phyloP scores from a whole-genome alignment of 2,888 invertebrate genomes.

The Crematogaster levior region DNA sequence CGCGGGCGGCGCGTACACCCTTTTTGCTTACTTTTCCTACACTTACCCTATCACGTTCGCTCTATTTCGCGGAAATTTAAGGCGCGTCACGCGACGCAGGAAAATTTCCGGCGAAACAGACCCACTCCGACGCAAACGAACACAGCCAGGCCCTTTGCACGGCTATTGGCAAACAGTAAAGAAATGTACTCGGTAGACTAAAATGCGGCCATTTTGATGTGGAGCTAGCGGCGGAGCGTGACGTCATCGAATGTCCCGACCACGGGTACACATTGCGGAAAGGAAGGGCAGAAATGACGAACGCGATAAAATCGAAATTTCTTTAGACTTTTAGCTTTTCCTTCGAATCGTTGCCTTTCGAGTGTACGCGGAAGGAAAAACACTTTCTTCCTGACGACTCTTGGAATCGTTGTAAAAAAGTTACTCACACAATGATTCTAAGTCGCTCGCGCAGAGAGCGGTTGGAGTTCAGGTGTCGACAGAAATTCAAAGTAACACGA shows the following conservation, averaged over 20 bases:
- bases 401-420: no score
- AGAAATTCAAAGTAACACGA: no score
- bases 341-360: no score
- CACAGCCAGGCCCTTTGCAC: slow-evolving; percentile 87
- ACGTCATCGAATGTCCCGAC: slow-evolving; percentile 6
- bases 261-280: not conserved
- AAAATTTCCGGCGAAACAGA: slow-evolving; percentile 85
- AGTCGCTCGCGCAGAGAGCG: no score
- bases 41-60: slow-evolving; percentile 66
- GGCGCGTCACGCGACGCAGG: slow-evolving; percentile 77
- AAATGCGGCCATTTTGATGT: slow-evolving; percentile 94
- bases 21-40: slow-evolving; percentile 9
- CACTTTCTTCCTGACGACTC: no score
- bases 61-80: slow-evolving; percentile 85
- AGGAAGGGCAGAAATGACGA: not conserved
- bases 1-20: slow-evolving; percentile 1
- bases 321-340: no score
- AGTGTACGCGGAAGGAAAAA: no score
- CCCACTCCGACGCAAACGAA: slow-evolving; percentile 73
- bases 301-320: not conserved
- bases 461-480: not conserved
- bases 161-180: slow-evolving; percentile 92
- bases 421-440: no score
- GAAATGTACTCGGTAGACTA: slow-evolving; percentile 90
- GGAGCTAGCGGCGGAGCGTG: slow-evolving; percentile 62